Percentiles rank a stretch among this genome's conserved stretches.
Evolutionary conservation across 2,113 vertebrate species (phyloP).

Genomic region (Macquaria australasica): DNA sequence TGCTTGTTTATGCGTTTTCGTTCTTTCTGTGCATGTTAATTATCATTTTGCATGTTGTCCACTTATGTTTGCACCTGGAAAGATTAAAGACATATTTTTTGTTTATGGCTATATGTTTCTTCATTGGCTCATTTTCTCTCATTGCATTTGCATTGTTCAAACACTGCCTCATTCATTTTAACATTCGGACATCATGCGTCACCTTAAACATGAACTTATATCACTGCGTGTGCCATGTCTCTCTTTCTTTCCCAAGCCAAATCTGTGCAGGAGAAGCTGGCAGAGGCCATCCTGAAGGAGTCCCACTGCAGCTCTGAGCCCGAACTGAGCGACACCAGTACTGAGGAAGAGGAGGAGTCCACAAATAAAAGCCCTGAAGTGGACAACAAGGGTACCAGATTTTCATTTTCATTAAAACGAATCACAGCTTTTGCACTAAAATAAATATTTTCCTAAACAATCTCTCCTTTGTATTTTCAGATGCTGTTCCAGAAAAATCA

Average conservation of each 20-base stretch:
- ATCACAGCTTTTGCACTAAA: background rate
- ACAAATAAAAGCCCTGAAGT: constrained; percentile 33
- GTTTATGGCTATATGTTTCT: constrained; percentile 10
- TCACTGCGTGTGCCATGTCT: constrained; percentile 44
- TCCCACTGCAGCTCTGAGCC: constrained; percentile 75
- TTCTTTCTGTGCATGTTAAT: constrained; percentile 31
- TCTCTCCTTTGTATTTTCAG: constrained; percentile 52
- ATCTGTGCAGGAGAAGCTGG: constrained; percentile 87
- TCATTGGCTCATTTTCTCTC: constrained; percentile 24
- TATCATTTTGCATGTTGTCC: constrained; percentile 64
- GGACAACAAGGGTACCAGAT: constrained; percentile 61
- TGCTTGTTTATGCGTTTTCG: background rate
- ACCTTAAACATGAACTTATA: background rate
- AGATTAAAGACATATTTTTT: constrained; percentile 58
- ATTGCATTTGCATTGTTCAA: background rate
- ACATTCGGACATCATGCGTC: background rate
- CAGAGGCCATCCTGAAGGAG: constrained; percentile 75
- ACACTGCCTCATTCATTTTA: background rate
- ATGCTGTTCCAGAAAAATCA: constrained; percentile 33
- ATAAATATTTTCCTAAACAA: background rate
- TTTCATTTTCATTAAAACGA: background rate
- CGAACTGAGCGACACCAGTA: constrained; percentile 80
- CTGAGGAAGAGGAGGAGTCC: constrained; percentile 77
- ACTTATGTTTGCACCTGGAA: constrained; percentile 31
- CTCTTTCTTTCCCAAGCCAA: constrained; percentile 75